Evolutionary conservation across 2,113 vertebrate genomes (phyloP).

Genomic region (Tachysurus fulvidraco): DNA sequence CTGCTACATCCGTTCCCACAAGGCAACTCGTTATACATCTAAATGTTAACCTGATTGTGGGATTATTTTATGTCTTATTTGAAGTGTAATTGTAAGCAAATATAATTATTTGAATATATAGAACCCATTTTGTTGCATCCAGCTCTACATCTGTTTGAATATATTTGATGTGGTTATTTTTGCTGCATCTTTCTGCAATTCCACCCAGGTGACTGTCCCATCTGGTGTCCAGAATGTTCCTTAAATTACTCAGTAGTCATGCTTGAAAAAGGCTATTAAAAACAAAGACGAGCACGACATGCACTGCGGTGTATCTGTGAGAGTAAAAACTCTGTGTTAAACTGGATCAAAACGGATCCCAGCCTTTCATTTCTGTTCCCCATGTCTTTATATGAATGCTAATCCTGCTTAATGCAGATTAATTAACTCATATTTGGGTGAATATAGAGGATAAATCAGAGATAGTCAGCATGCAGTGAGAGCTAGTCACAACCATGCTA

Average conservation of each 20-base stretch:
- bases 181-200: not conserved
- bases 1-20: not conserved
- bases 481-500: not conserved
- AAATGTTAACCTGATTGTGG: not conserved
- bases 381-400: not conserved
- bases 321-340: too few species aligned
- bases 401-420: not conserved
- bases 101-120: not conserved
- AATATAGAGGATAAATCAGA: not conserved
- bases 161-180: constrained; percentile 6
- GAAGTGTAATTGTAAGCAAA: too few species aligned
- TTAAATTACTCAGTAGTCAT: constrained; percentile 3
- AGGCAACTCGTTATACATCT: not conserved
- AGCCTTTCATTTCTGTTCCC: not conserved
- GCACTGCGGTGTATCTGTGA: not conserved
- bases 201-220: not conserved
- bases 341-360: not conserved
- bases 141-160: not conserved
- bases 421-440: not conserved
- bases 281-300: not conserved
- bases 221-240: not conserved
- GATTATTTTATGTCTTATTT: too few species aligned
- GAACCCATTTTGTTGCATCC: too few species aligned
- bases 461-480: not conserved
- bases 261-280: not conserved